Base-by-base conservation (phyloP, 2,888 invertebrate genomes). In the Drosophila quinaria region DNA sequence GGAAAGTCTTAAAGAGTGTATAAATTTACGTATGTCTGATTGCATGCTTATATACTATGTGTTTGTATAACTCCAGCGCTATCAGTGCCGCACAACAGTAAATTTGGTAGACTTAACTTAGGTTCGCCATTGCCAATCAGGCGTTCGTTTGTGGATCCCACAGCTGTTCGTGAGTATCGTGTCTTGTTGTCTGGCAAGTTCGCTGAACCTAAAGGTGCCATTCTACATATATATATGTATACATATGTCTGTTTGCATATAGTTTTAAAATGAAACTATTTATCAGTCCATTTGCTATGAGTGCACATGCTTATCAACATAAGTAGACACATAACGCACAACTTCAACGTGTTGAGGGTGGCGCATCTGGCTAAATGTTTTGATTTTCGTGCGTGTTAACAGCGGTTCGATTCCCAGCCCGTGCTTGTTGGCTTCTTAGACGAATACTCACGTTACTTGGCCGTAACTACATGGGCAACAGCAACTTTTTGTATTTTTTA, bases 341-440 rank as follows among this genome's bases (percentile, higher is more conserved):
- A 0, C 2, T 3, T 3, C 5, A n/a, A 3, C 25, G 8, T 41
- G 55, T 59, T 59, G 63, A 17, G 46, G 60, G 46, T 89, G 81
- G 84, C 49, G 54, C 37, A 59, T 63, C 47, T 39, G 54, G 61
- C 70, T 89, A 84, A 66, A 42, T 42, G 70, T 61, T 73, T 79
- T 72, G 63, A 47, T 51, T 69, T 33, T 58, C 1, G 13, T 47
- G 52, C 9, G 49, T 29, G 44, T 22, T 10, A 33, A 49, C 67
- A 44, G 41, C 60, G 50, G 83, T 83, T 89, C 84, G 51, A 83
- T 5, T 78, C 2, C 39, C 47, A 35, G 86, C 90, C 90, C 78
- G 62, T 74, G 68, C 90, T 87, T 87, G 86, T 87, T 86, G 90
- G 90, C 90, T 85, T 78, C 61, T 85, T 85, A 62, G 76, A 80